Conservation (phyloP, 1,140 invertebrate species). For the Panulirus ornatus region DNA sequence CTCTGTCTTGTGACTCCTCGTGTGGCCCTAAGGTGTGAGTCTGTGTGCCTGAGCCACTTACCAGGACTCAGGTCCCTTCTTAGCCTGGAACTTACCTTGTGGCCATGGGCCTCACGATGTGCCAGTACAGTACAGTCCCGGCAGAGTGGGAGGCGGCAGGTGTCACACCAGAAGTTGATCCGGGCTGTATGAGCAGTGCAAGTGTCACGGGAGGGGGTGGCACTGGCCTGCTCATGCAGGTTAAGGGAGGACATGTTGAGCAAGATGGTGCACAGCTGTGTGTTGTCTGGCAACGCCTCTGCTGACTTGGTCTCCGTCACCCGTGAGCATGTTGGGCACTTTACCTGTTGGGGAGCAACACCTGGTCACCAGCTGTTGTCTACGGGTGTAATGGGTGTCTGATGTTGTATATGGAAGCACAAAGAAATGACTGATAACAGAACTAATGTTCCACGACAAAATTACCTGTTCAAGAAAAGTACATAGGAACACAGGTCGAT, state of each 20-base stretch:
- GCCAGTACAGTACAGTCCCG: constrained; percentile 74
- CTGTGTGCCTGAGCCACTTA: no score
- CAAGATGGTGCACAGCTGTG: constrained; percentile 68
- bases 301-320: constrained; percentile 55
- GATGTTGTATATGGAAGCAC: no score
- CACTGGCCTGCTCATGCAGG: constrained; percentile 52
- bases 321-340: constrained; percentile 44
- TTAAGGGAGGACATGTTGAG: constrained; percentile 73
- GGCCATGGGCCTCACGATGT: constrained; percentile 65
- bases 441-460: no score
- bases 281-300: constrained; percentile 63
- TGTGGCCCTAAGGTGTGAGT: no score
- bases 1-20: no score
- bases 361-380: no score
- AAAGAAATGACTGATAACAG: no score
- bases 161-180: constrained; percentile 75
- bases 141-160: constrained; percentile 71
- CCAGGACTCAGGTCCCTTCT: no score
- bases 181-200: constrained; percentile 70
- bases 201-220: constrained; percentile 61
- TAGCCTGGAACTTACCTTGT: constrained; percentile 59
- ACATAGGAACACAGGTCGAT: no score
- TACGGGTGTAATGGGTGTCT: no score
- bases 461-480: no score
- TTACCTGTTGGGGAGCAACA: no score